Percentiles rank a stretch among this genome's conserved stretches.
Evolutionary conservation across 2,888 invertebrate genomes (phyloP).

Genomic region (Mamestra brassicae): DNA sequence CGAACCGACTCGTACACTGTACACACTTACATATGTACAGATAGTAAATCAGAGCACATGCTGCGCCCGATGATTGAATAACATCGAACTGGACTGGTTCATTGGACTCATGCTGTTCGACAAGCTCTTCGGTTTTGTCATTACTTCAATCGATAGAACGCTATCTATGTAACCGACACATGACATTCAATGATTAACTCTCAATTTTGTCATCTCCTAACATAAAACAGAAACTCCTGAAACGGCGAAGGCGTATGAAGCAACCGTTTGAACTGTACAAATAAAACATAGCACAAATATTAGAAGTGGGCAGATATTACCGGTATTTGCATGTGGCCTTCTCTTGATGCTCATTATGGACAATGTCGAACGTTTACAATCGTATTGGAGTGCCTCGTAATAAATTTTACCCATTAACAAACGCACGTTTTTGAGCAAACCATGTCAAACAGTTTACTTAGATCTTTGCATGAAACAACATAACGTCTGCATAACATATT

Average conservation of each 20-base stretch:
- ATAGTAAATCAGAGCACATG: constrained; percentile 63
- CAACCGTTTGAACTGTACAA: constrained; percentile 37
- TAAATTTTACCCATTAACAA: constrained; percentile 39
- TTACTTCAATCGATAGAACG: constrained; percentile 37
- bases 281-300: constrained; percentile 44
- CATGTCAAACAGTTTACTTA: constrained; percentile 36
- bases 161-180: constrained; percentile 35
- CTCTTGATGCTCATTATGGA: constrained; percentile 49
- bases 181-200: constrained; percentile 24
- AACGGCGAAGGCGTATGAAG: constrained; percentile 36
- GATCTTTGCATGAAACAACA: constrained; percentile 42
- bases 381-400: constrained; percentile 37
- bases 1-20: constrained; percentile 72
- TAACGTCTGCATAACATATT: constrained; percentile 38
- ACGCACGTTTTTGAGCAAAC: constrained; percentile 32
- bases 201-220: constrained; percentile 27
- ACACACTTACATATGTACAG: constrained; percentile 46
- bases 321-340: constrained; percentile 60
- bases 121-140: constrained; percentile 54
- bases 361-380: constrained; percentile 46
- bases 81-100: constrained; percentile 73
- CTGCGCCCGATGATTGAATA: constrained; percentile 74
- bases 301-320: constrained; percentile 51
- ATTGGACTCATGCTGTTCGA: constrained; percentile 77
- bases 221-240: constrained; percentile 21